Conservation (phyloP, 2,888 invertebrate species). For the Drosophila acutilabella region DNA sequence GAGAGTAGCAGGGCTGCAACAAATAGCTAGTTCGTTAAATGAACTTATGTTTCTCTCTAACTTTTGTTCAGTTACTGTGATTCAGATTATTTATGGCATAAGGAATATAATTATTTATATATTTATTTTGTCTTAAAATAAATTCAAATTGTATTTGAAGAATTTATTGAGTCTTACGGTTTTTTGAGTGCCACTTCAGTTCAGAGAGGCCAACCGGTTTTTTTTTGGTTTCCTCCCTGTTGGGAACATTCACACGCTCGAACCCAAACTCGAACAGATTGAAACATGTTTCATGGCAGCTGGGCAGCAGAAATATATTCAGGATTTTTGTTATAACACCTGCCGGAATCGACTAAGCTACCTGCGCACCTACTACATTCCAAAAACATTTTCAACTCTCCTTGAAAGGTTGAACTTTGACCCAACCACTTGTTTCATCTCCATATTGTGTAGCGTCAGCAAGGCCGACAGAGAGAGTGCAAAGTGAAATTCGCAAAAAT, state of each 20-base stretch:
- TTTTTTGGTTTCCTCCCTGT: slow-evolving; percentile 30
- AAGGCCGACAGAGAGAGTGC: slow-evolving; percentile 22
- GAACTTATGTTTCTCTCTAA: no score
- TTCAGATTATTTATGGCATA: no score
- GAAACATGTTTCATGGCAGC: slow-evolving; percentile 57
- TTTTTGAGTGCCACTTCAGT: slow-evolving; percentile 12
- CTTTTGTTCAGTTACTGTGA: no score
- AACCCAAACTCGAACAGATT: slow-evolving; percentile 13
- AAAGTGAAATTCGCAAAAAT: slow-evolving; percentile 47
- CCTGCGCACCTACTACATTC: slow-evolving; percentile 23
- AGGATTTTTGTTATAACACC: slow-evolving; percentile 53
- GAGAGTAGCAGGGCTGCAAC: no score
- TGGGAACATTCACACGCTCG: slow-evolving; percentile 22
- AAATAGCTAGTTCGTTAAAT: no score
- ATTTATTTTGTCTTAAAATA: not conserved
- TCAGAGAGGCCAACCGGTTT: slow-evolving; percentile 37
- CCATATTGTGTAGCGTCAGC: not conserved
- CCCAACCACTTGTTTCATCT: slow-evolving; percentile 40
- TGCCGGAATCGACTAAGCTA: slow-evolving; percentile 45
- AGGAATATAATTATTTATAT: no score
- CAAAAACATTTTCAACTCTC: not conserved
- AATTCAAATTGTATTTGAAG: slow-evolving; percentile 5
- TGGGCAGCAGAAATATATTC: slow-evolving; percentile 27
- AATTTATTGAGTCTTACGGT: slow-evolving; percentile 1
- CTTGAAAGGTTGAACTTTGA: slow-evolving; percentile 43